Evolutionary conservation across 1,140 invertebrate species (phyloP), one percentile per base, ranked within the genome.

Genomic region (Bathynomus jamesi): DNA sequence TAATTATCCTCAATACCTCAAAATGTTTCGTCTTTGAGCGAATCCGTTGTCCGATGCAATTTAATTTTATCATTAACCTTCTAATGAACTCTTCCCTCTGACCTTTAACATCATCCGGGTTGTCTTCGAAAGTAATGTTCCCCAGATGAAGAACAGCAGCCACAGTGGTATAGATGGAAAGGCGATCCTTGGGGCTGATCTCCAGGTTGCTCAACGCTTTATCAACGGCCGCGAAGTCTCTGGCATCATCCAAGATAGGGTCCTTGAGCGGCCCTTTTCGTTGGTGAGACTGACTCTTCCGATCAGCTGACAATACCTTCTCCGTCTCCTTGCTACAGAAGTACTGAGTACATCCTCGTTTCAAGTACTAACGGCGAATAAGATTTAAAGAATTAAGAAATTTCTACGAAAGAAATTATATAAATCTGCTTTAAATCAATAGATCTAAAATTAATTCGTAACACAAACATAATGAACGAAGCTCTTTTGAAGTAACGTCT

Each of bases 121-220:
- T 93, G 68, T 98, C 95, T 82, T 97, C 94, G 82, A 98, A 98
- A 32, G 85, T 81, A 28, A 98, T 86, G 82, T 98, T 98, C 0
- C 95, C 95, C 40, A 98, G 84, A 82, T 98, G 95, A 0, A 98
- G 85, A 3, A 97, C 93, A 2, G 91, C 90, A 0, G 93, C 93
- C 17, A 98, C 94, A 72, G 94, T 87, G 0, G 87, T 86, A 82
- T 95, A 98, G 65, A 96, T 90, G 60, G 89, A 86, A 60, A 88
- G 83, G 78, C 89, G 87, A 77, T 94, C 91, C 0, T 81, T 80
- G 11, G 90, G 89, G 2, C 82, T 85, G 25, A 97, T 82, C 1
- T 93, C 94, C 53, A 96, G 84, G 61, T 92, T 87, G 0, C 86
- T 85, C 77, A 96, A 80, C 0, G 77, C 77, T 64, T 89, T 87